phyloP scores from a whole-genome alignment of 2,888 invertebrate species.

The Diploptera punctata region DNA sequence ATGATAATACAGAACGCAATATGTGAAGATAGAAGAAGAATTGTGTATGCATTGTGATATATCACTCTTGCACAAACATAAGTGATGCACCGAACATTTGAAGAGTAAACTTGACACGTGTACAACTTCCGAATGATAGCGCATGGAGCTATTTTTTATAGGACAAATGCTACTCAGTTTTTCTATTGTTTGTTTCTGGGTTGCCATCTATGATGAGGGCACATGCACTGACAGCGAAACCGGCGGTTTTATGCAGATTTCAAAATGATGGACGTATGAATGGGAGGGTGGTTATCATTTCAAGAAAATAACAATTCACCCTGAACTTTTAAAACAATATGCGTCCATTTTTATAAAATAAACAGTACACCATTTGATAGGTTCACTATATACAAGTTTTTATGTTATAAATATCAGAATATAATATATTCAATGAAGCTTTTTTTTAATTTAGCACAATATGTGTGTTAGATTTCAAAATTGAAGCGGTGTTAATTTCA shows the following conservation, averaged over 20 bases:
- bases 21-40: too few species aligned
- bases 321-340: background rate
- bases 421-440: too few species aligned
- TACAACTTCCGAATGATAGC: constrained; percentile 9
- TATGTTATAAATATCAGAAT: too few species aligned
- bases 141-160: background rate
- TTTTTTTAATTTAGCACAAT: too few species aligned
- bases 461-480: too few species aligned
- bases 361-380: too few species aligned
- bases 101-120: background rate
- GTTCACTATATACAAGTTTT: too few species aligned
- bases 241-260: constrained; percentile 9
- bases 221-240: constrained; percentile 1
- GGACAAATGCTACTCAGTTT: background rate
- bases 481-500: too few species aligned
- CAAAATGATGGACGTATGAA: constrained; percentile 9
- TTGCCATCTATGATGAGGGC: background rate
- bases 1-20: too few species aligned
- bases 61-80: too few species aligned
- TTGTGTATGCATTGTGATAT: too few species aligned
- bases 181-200: constrained; percentile 2
- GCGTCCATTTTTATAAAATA: background rate
- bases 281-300: background rate
- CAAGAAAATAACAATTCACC: constrained; percentile 5
- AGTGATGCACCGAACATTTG: too few species aligned